Evolutionary conservation across 2,797 vertebrate genomes (phyloP), one percentile per base, ranked within the genome.

Genomic region (Anas georgica): DNA sequence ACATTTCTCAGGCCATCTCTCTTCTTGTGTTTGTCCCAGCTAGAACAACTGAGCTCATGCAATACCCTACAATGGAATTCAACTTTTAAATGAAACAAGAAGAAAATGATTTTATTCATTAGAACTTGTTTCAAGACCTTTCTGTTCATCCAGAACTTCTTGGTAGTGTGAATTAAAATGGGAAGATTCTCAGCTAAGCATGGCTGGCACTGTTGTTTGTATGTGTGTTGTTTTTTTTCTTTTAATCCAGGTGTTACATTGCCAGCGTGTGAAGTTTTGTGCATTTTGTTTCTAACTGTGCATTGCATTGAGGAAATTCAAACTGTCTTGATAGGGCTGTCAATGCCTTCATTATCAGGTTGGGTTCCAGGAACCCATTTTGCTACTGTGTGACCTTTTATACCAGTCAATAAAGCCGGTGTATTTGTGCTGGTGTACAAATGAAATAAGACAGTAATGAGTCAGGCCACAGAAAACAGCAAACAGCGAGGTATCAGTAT

Each of bases 321-420:
- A 59, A 68, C 52, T 70, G 8, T 54, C 31, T 72, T 86, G 70
- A 56, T 77, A 75, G 31, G 31, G 20, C 60, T 79, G 74, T 77
- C 59, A 45, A 0, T 91, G 83, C 67, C 68, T 67, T 69, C 66
- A 50, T 95, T 92, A 89, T 78, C 48, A 58, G 59, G 10, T 63
- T 95, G 76, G 37, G 39, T 88, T 94, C 88, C 85, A 67, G 73
- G 63, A 93, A 54, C 39, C 73, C 21, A 13, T 79, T 93, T 92
- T 79, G 59, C 63, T 79, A 6, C 63, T 83, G 4, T 56, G 74
- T 84, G 94, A 93, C 79, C 84, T 92, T 95, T 95, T 50, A 79
- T 82, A 67, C 39, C 31, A 86, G 80, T 90, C 74, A 88, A 0
- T 91, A 86, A 78, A 82, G 60, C 64, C 74, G 14, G 59, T 94